phyloP scores from a whole-genome alignment of 2,113 vertebrate genomes.

The Castor canadensis region DNA sequence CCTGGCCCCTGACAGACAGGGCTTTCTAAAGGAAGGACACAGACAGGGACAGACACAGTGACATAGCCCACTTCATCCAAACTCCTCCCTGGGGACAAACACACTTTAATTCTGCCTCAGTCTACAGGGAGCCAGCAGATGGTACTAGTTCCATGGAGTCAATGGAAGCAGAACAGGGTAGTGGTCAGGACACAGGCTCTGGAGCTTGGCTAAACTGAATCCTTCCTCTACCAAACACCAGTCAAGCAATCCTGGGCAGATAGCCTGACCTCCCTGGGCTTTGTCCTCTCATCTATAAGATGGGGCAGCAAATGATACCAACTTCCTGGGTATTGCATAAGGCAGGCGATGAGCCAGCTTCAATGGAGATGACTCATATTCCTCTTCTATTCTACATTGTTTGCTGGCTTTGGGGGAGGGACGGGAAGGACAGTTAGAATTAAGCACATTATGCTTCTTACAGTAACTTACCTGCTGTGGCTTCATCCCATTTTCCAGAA shows the following conservation, averaged over 20 bases:
- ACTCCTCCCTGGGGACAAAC: neutral
- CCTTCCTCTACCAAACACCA: neutral
- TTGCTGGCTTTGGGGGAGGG: neutral
- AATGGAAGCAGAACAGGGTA: neutral
- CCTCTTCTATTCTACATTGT: neutral
- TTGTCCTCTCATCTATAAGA: neutral
- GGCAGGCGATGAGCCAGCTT: neutral
- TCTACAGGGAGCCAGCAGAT: neutral
- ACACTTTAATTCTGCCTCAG: neutral
- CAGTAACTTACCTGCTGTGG: neutral
- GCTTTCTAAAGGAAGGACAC: neutral
- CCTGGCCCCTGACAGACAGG: neutral
- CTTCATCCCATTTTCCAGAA: slow-evolving; percentile 33
- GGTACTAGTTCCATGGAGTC: neutral
- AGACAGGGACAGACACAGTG: neutral
- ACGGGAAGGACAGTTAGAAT: neutral
- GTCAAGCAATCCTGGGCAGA: neutral
- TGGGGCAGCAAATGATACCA: neutral
- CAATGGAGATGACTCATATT: neutral
- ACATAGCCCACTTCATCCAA: neutral
- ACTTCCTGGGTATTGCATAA: neutral
- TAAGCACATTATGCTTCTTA: neutral
- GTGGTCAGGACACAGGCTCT: neutral
- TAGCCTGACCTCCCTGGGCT: neutral
- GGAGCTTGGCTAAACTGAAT: neutral